Base-by-base conservation (phyloP, 1,140 invertebrate species). In the Drosophila triauraria region DNA sequence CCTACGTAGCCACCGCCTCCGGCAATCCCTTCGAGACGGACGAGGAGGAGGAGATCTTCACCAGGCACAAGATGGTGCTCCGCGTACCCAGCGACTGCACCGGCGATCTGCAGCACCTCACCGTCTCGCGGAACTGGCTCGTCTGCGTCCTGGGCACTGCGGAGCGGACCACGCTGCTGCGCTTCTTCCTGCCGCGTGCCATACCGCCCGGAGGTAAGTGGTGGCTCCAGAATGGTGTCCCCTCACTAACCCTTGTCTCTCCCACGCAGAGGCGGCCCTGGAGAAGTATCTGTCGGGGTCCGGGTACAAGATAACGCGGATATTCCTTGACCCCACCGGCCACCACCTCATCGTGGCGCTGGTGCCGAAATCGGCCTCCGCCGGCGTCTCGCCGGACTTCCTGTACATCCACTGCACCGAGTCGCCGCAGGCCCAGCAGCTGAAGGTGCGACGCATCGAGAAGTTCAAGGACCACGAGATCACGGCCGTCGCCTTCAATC, bases 401-500 rank as follows among this genome's bases (percentile, higher is more conserved):
- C 94, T 97, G 7, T 98, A 99, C 91, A 93, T 98, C 4, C 95
- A 95, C 42, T 93, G 94, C 75, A 95, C 95, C 77, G 94, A 95
- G 12, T 94, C 94, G 23, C 38, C 84, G 8, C 58, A 67, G n/a
- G 72, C 61, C 8, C 83, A 86, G 27, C 80, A 88, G 38, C 40
- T 86, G 0, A 96, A 96, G 95, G 93, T 95, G 44, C 95, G 96
- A 78, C 94, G 94, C 76, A 94, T 95, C 69, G 88, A 91, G 27
- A 92, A 96, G 93, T 95, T 97, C 59, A 95, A 95, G 79, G 97
- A 96, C 51, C 96, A 98, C 93, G 95, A 97, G 91, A 96, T 99
- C 35, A 98, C 98, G 15, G 96, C 97, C 54, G 96, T 99, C 1
- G 98, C 95, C 0, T 99, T 98, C 96, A 98, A 98, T 93, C 95